Evolutionary conservation across 2,113 vertebrate species (phyloP), one percentile per base, ranked within the genome.

Genomic region (Tautogolabrus adspersus): DNA sequence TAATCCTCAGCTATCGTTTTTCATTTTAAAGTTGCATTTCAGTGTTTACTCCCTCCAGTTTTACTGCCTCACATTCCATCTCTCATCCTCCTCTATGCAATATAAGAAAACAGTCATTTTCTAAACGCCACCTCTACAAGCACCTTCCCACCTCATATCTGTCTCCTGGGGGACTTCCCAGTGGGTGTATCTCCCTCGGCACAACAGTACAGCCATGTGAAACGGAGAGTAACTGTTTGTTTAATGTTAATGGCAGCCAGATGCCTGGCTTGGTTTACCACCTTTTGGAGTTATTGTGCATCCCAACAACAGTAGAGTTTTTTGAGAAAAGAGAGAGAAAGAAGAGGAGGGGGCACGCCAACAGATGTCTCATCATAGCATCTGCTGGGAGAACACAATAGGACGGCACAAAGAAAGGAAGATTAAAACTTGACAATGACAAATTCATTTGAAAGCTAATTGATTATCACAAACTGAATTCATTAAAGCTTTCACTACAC

Each of bases 331-430:
- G 65, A 66, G 59, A 19, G 47, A 60, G 22, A 38, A 82, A 21
- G 67, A 76, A 46, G 73, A 70, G 66, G 54, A 57, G 59, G 63
- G 71, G 30, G 56, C 26, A 60, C 22, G 37, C 82, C 66, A 76
- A 86, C 87, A 87, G 87, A 91, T 83, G 82, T 83, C 79, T 85
- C 80, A 85, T 87, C 68, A 47, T 40, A 62, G 67, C 63, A 79
- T 83, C 84, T 81, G 74, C 74, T 74, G 82, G 47, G 65, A 72
- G 85, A 82, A 75, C 56, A 80, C 78, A 88, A 84, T 58, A 78
- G 78, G 69, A 86, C 3, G n/a, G 62, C 71, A 63, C 51, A 61
- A 74, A 11, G 72, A 73, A 70, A 59, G 40, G 51, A 79, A 81
- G 67, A 88, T 83, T 87, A 72, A 52, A 76, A 77, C 79, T 26